These are phyloP conservation scores for Accipiter virgatus DNA, from an alignment of 2,113 vertebrate species.

Conservation along the genomic window DNA sequence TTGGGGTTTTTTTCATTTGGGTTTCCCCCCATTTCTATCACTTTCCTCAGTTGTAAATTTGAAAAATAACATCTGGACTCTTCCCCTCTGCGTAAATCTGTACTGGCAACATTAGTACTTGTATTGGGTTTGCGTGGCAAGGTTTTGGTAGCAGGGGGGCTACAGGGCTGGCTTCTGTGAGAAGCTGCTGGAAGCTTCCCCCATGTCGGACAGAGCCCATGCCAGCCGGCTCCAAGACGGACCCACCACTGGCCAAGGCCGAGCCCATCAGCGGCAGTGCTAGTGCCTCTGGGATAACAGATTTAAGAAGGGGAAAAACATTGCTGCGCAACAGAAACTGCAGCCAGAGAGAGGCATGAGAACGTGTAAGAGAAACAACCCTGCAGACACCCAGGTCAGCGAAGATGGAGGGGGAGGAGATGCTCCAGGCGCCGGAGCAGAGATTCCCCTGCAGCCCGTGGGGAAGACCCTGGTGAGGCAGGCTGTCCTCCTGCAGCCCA, in stretches of 20 bases:
- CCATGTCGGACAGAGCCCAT: not conserved
- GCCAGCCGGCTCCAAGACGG: not conserved
- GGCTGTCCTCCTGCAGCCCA: not conserved
- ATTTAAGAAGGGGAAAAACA: too few relatives aligned
- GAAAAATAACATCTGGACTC: not conserved
- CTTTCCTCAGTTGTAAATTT: not conserved
- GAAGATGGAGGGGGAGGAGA: not conserved
- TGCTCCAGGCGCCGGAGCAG: not conserved
- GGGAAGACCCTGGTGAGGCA: not conserved
- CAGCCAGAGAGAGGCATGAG: not conserved
- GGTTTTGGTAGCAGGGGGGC: not conserved
- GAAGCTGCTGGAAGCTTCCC: not conserved
- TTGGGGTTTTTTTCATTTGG: not conserved
- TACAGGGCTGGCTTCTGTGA: not conserved
- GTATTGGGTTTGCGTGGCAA: not conserved
- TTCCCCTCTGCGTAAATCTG: not conserved
- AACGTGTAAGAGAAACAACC: not conserved
- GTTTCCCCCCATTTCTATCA: not conserved
- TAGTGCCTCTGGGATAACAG: not conserved
- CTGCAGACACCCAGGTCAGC: not conserved
- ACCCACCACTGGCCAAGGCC: not conserved
- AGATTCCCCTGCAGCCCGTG: not conserved
- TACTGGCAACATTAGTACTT: not conserved
- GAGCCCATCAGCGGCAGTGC: not conserved
- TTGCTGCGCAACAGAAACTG: not conserved